Evolutionary conservation across 2,888 invertebrate genomes (phyloP), one percentile per base, ranked within the genome.

Genomic region (Lutraria lutraria): DNA sequence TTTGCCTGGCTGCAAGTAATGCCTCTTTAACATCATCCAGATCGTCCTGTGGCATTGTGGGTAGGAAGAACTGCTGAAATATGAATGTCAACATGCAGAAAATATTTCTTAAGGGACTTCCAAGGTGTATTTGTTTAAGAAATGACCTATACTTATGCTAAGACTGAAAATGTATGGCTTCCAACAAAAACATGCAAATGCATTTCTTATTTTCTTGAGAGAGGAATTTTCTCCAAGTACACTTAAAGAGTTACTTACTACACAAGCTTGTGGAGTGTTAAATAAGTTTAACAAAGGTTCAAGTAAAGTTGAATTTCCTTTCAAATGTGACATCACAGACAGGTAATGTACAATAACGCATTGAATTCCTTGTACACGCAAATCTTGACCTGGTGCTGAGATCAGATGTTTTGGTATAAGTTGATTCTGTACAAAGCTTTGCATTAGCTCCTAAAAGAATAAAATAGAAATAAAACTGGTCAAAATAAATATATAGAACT

Each of bases 11-110:
- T 43, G 88, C 90, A 31, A 92, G 79, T 15, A 94, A 56, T 54
- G 93, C 93, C 29, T 91, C 90, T 81, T 84, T 91, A 0, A 95
- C 87, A 43, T 94, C 93, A 52, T 88, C 88, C 25, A 93, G 85
- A 53, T 93, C 93, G 90, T 95, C 94, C 54, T 95, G 93, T 13
- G 94, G 95, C 95, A 95, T 95, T 76, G 95, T 94, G 3, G 95
- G 95, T 31, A 95, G 86, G 81, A 91, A 94, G 4, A 90, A 76
- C 16, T 83, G 63, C 94, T 94, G 82, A n/a, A 85, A 88, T n/a
- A 25, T 25, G 10, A 68, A 25, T 25, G 21, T 68, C 12, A 12
- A 68, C 56, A 56, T 56, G 2, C 56, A 56, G 3, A 4, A 8
- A 4, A 4, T 4, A 43, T 43, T 43, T 43, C 43, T 43, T 13